These are phyloP conservation scores for Polyommatus icarus DNA, from an alignment of 2,888 invertebrate species.

Conservation along the genomic window DNA sequence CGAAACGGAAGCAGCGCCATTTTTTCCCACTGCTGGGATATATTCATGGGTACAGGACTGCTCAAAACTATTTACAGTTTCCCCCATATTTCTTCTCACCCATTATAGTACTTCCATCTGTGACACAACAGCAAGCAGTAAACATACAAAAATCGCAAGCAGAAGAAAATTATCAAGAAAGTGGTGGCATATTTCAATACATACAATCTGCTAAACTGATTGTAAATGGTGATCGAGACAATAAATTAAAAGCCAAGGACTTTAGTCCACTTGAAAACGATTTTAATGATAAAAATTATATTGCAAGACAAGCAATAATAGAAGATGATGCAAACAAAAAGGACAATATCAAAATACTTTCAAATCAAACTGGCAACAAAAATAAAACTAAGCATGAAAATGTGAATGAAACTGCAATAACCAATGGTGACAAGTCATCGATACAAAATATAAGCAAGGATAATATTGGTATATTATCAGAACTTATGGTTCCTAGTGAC, in stretches of 20 bases:
- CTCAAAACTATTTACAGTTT: conserved; percentile 46
- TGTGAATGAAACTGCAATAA: background rate
- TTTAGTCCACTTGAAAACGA: background rate
- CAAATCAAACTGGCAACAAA: background rate
- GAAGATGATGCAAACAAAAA: background rate
- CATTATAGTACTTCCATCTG: conserved; percentile 49
- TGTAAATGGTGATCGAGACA: conserved; percentile 39
- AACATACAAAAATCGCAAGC: conserved; percentile 45
- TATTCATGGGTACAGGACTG: conserved; percentile 48
- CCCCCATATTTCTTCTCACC: conserved; percentile 48
- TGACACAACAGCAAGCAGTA: conserved; percentile 51
- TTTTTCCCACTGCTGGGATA: conserved; percentile 49
- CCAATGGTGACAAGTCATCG: background rate
- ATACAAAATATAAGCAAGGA: background rate
- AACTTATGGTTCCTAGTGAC: conserved; percentile 13
- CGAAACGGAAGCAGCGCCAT: conserved; percentile 41
- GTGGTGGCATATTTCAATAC: conserved; percentile 42
- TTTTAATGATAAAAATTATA: background rate
- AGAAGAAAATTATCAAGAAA: conserved; percentile 47
- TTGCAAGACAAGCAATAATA: background rate
- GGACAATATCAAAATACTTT: background rate
- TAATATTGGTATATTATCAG: background rate
- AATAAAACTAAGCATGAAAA: background rate
- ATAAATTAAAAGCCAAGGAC: conserved; percentile 38
- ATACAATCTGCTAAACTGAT: conserved; percentile 42